Evolutionary conservation across 2,113 vertebrate species (phyloP), one percentile per base, ranked within the genome.

Genomic region (Austrofundulus limnaeus): DNA sequence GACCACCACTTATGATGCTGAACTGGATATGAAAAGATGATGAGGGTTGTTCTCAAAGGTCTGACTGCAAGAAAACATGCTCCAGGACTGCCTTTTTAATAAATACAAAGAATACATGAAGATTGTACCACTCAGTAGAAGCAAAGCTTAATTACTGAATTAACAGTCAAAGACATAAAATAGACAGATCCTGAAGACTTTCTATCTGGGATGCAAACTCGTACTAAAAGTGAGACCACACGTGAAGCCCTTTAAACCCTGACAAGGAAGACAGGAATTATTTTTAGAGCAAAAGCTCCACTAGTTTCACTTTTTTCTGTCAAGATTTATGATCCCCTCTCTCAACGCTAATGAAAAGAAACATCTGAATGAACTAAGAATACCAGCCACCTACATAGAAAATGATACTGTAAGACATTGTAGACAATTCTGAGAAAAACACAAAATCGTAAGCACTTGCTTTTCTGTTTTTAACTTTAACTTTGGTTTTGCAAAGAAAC

Each of bases 171-270:
- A 37, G 11, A 5, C n/a, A n/a, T n/a, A n/a, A n/a, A n/a, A n/a
- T n/a, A n/a, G n/a, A n/a, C n/a, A n/a, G n/a, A n/a, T n/a, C n/a
- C n/a, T n/a, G n/a, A n/a, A n/a, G n/a, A n/a, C 77, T 59, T 75
- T 83, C 84, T 91, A 92, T 90, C 90, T 92, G 90, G 88, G 84
- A 90, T 85, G 87, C 85, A 87, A 91, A 82, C 72, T 77, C 75
- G 66, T 75, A 59, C 85, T 71, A 82, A 85, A 86, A 85, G 78
- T 85, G 70, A 89, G 91, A 93, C 92, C 92, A 92, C 92, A 92
- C 90, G 86, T 85, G 85, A 81, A 83, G 89, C 84, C 88, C 84
- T 88, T 85, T 87, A 71, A 90, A 85, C 84, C 77, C 74, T 67
- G 57, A 78, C 55, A 80, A 67, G 61, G 74, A 60, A 88, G 88